Evolutionary conservation across 2,113 vertebrate genomes (phyloP).

Genomic region (Microcebus griseorufus): DNA sequence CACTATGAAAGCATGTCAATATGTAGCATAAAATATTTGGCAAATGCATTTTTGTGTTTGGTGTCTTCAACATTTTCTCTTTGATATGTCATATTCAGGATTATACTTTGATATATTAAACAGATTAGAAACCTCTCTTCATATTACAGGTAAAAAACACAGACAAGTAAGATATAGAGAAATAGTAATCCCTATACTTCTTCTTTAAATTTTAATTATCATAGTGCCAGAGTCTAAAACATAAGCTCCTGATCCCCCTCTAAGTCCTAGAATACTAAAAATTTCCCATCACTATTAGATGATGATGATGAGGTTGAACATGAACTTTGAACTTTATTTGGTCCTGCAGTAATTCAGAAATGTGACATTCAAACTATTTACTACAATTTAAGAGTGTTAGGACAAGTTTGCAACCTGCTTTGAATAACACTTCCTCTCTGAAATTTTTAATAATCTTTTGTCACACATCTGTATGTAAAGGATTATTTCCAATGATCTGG

Average conservation of each 20-base stretch:
- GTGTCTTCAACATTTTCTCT: neutral
- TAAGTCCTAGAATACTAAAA: neutral
- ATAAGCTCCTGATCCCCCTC: neutral
- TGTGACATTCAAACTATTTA: neutral
- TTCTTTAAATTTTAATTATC: slow-evolving; percentile 1
- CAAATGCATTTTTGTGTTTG: neutral
- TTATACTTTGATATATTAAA: slow-evolving; percentile 20
- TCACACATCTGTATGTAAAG: neutral
- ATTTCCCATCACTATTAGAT: neutral
- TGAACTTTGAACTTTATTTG: neutral
- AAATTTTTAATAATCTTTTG: neutral
- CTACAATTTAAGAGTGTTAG: neutral
- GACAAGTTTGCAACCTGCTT: neutral
- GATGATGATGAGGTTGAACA: neutral
- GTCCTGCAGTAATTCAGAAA: neutral
- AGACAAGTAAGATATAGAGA: neutral
- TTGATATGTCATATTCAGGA: neutral
- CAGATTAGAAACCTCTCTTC: neutral
- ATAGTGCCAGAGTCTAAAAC: neutral
- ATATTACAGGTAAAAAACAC: neutral
- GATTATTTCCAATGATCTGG: neutral
- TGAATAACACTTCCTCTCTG: neutral
- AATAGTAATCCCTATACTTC: neutral
- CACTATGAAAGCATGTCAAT: neutral
- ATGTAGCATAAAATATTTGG: slow-evolving; percentile 38